Percentiles rank a stretch among this genome's conserved stretches.
phyloP scores from a whole-genome alignment of 2,888 invertebrate species.

The Sinelater perroti region DNA sequence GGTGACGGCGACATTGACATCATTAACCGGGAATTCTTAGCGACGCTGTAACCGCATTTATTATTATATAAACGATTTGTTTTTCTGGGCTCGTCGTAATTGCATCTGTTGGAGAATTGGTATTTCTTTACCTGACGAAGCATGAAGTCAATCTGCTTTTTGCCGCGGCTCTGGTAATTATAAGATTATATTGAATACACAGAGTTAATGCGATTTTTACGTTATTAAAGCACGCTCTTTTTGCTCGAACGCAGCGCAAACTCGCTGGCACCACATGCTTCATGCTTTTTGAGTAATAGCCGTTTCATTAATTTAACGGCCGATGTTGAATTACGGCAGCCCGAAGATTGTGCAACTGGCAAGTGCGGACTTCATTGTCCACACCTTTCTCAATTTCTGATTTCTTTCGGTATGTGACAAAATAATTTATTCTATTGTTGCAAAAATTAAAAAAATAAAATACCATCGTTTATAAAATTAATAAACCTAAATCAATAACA shows the following conservation, averaged over 20 bases:
- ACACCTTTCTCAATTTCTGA: too few species aligned
- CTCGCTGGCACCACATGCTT: too few species aligned
- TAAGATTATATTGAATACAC: constrained; percentile 23
- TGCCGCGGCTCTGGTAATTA: constrained; percentile 17
- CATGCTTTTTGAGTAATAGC: neutral
- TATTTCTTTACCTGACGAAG: constrained; percentile 35
- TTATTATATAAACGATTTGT: constrained; percentile 44
- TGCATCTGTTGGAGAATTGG: constrained; percentile 34
- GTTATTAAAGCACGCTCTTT: constrained; percentile 1
- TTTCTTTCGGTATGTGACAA: too few species aligned
- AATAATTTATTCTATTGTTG: too few species aligned
- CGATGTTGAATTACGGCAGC: neutral
- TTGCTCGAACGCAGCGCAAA: too few species aligned
- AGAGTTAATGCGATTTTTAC: constrained; percentile 7
- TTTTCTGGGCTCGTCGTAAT: constrained; percentile 40
- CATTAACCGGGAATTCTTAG: constrained; percentile 29
- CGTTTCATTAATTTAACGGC: neutral
- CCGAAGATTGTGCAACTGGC: too few species aligned
- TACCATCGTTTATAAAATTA: too few species aligned
- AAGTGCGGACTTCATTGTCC: too few species aligned
- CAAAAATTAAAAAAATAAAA: too few species aligned
- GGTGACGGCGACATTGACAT: constrained; percentile 27
- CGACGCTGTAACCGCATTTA: constrained; percentile 24
- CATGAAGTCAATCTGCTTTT: constrained; percentile 38
- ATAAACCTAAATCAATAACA: too few species aligned